These are phyloP conservation scores for Lasiurus borealis DNA, from an alignment of 2,113 vertebrate genomes.

Conservation along the genomic window DNA sequence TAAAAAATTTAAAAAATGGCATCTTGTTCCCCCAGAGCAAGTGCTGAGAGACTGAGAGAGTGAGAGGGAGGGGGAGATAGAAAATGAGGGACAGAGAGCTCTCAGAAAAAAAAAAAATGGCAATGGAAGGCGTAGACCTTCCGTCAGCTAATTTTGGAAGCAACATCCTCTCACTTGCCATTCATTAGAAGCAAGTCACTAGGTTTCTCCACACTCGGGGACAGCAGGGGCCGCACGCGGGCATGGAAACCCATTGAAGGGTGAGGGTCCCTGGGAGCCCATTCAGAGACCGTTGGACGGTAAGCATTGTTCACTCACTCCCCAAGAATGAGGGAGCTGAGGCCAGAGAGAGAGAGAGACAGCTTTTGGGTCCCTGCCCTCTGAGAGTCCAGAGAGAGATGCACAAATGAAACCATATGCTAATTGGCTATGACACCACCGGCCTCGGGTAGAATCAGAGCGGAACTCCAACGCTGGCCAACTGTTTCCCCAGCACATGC, in stretches of 20 bases:
- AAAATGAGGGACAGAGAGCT: not conserved
- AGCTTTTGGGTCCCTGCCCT: not conserved
- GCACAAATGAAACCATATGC: constrained; percentile 14
- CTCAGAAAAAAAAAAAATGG: not conserved
- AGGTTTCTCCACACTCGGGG: not conserved
- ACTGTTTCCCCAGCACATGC: not conserved
- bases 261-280: not conserved
- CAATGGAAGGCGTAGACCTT: not conserved
- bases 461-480: constrained; percentile 26
- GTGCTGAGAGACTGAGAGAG: not conserved
- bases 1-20: not conserved
- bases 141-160: not conserved
- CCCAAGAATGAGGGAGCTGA: not conserved
- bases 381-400: not conserved
- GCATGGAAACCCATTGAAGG: not conserved
- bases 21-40: not conserved
- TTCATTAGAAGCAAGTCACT: constrained; percentile 7
- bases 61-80: not conserved
- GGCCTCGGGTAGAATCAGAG: not conserved
- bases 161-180: constrained; percentile 19
- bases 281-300: not conserved
- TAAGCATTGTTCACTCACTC: constrained; percentile 4
- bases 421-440: not conserved
- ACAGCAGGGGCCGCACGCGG: not conserved
- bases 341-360: not conserved